Percentiles rank a stretch among this genome's conserved stretches.
These are phyloP conservation scores for Synergus itoensis DNA, from an alignment of 2,888 invertebrate species.

Conservation along the genomic window DNA sequence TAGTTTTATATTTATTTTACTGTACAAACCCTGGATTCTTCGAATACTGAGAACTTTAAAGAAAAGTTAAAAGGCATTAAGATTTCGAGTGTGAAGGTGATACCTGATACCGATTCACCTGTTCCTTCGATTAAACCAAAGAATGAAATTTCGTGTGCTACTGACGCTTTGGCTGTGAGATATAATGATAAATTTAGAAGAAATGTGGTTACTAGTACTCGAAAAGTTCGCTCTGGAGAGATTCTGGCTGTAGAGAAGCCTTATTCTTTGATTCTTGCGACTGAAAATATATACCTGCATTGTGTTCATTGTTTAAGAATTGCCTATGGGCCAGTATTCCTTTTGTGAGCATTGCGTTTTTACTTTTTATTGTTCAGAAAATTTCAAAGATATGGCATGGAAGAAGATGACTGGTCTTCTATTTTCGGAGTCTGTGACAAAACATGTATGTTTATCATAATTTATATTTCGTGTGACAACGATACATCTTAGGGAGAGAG, in stretches of 20 bases:
- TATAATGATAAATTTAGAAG: slow-evolving; percentile 83
- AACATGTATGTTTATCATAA: background rate
- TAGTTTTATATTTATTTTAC: background rate
- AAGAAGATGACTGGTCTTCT: slow-evolving; percentile 82
- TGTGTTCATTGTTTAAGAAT: too few relatives aligned
- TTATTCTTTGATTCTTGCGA: too few relatives aligned
- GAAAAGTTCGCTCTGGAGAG: slow-evolving; percentile 86
- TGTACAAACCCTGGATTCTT: too few relatives aligned
- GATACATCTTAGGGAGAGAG: background rate
- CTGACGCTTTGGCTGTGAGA: slow-evolving; percentile 82
- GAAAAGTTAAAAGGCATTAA: too few relatives aligned
- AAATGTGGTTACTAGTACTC: slow-evolving; percentile 84
- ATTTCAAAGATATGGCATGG: slow-evolving; percentile 83
- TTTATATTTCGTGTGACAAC: slow-evolving; percentile 11
- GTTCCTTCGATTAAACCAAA: background rate
- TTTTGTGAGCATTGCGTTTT: slow-evolving; percentile 83
- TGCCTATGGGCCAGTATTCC: slow-evolving; percentile 84
- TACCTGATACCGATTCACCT: background rate
- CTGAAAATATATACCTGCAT: too few relatives aligned
- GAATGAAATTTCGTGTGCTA: slow-evolving; percentile 83
- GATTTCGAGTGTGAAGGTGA: background rate
- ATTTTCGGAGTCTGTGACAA: slow-evolving; percentile 58
- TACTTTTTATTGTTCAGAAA: slow-evolving; percentile 84
- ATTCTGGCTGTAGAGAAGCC: slow-evolving; percentile 87
- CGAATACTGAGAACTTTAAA: too few relatives aligned